These are phyloP conservation scores for Zosterops pallidus DNA, from an alignment of 2,113 vertebrate species.

Conservation along the genomic window DNA sequence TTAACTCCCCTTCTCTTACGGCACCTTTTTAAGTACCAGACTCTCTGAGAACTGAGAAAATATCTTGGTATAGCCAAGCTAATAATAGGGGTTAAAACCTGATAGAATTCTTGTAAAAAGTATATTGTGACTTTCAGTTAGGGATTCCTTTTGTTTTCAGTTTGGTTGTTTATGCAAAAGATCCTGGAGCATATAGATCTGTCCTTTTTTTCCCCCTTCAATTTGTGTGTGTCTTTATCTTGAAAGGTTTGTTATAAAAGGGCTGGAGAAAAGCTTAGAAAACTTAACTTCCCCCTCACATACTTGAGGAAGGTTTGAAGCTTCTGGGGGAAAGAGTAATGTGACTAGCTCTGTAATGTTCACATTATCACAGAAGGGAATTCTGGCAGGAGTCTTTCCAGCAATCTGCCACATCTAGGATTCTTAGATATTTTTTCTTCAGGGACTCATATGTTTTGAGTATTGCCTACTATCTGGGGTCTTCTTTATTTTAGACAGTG, in stretches of 20 bases:
- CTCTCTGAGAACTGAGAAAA: constrained; percentile 10
- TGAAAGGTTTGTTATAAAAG: not conserved
- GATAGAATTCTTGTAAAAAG: not conserved
- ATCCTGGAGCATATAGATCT: not conserved
- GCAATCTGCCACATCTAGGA: not conserved
- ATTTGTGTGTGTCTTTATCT: not conserved
- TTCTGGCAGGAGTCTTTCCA: not conserved
- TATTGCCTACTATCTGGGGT: not conserved
- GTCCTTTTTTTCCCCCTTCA: not conserved
- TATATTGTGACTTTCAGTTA: not conserved
- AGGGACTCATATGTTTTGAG: not conserved
- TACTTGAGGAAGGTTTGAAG: not conserved
- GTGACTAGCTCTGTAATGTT: not conserved
- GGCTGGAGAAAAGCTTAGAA: not conserved
- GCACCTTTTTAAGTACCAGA: constrained; percentile 31
- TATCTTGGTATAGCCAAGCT: not conserved
- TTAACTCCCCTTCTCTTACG: not conserved
- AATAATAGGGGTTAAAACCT: not conserved
- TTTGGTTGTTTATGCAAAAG: not conserved
- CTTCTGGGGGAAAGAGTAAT: not conserved
- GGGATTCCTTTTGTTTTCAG: not conserved
- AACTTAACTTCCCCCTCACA: not conserved
- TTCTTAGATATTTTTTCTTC: not conserved
- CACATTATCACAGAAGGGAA: not conserved
- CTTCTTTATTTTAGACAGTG: not conserved